Evolutionary conservation across 2,113 vertebrate genomes (phyloP), one percentile per base, ranked within the genome.

Genomic region (Pycnonotus jocosus): DNA sequence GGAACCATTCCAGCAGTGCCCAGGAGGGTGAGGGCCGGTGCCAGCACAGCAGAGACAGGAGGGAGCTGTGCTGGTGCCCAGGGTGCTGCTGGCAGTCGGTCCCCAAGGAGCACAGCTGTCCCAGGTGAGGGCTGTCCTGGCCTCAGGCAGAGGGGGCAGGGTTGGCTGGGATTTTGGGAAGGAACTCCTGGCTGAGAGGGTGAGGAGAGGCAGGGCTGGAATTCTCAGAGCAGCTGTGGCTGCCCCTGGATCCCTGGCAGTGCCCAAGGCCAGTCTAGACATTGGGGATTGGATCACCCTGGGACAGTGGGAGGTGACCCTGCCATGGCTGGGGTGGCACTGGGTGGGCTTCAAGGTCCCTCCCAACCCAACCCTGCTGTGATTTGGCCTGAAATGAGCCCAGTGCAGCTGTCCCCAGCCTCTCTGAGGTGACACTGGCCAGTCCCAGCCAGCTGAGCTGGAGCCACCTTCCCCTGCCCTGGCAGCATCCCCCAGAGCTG

Each of bases 81-180:
- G 48, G 53, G 58, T 23, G 56, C 38, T 30, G 18, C 42, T 13
- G 28, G 17, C 24, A 30, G 10, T 11, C 31, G 4, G 24, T 13
- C 15, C 51, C n/a, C n/a, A 7, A 3, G 50, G 40, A 33, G 53
- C 48, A 19, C 25, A 11, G 7, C 71, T 12, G 12, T 5, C 9
- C 42, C 38, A 25, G 44, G 53, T 25, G 9, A 81, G 47, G 13
- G 12, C 37, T 73, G 77, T 0, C 10, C 61, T 28, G 37, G 28
- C 38, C 77, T 60, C 21, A 10, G 11, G 40, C 33, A 19, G 42
- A 27, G 25, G 25, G 48, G 31, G 3, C 23, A 53, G 69, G 38
- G 53, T 0, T n/a, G 21, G 60, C 3, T 53, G 78, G 38, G 45
- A 47, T 16, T 0, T 17, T 40, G 38, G 54, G 61, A 0, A 30